These are phyloP conservation scores for Nebria brevicollis DNA, from an alignment of 2,888 invertebrate genomes.

Conservation along the genomic window DNA sequence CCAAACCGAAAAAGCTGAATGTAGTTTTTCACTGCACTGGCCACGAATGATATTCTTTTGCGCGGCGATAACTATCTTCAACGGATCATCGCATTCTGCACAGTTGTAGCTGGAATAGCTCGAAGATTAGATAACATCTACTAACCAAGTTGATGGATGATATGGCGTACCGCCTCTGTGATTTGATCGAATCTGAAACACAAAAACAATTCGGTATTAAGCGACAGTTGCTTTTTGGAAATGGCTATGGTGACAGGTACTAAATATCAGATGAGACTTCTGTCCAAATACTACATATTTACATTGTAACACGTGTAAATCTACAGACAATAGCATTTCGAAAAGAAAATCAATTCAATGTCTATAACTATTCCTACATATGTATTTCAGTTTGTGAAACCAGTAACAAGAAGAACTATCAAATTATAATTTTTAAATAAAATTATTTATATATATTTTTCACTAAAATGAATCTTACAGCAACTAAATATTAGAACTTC, in stretches of 20 bases:
- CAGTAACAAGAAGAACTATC: background rate
- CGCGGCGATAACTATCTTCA: conserved; percentile 1
- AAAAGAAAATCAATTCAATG: background rate
- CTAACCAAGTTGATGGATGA: conserved; percentile 24
- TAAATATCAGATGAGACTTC: conserved; percentile 21
- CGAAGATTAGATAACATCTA: conserved; percentile 34
- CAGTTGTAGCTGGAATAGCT: background rate
- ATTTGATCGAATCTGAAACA: conserved; percentile 30
- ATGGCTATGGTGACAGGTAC: conserved; percentile 25
- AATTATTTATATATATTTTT: background rate
- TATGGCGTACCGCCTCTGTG: background rate
- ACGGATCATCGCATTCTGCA: background rate
- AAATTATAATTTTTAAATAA: too few relatives aligned
- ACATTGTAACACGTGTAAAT: background rate
- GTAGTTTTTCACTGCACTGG: conserved; percentile 15
- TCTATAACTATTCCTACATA: background rate
- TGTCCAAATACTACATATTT: conserved; percentile 10
- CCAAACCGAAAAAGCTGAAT: background rate
- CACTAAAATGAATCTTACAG: background rate
- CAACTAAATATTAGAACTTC: too few relatives aligned
- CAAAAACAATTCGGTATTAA: conserved; percentile 14
- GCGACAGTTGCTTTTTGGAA: conserved; percentile 5
- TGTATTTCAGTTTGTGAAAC: background rate
- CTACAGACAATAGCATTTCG: background rate
- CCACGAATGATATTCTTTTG: conserved; percentile 2